Conservation (phyloP, 2,797 vertebrate species). For the Onychomys arenicola region DNA sequence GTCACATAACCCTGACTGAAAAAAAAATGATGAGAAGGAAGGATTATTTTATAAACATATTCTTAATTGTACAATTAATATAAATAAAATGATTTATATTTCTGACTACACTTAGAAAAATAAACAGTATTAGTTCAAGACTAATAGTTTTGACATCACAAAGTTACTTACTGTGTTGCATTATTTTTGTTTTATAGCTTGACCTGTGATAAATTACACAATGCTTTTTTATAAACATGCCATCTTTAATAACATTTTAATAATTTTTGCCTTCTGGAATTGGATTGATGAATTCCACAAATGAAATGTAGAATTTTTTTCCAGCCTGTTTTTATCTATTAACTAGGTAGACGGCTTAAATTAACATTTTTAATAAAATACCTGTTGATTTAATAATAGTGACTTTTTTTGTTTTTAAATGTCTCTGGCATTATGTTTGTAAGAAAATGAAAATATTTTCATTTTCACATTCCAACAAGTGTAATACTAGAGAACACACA, state of each 20-base stretch:
- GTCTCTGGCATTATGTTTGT: background rate
- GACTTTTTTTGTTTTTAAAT: background rate
- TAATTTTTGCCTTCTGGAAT: conserved; percentile 47
- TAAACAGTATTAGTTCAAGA: background rate
- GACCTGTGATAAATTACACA: conserved; percentile 32
- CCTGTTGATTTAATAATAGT: conserved; percentile 42
- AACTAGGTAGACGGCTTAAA: conserved; percentile 11
- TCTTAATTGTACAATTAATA: background rate
- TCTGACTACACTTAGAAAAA: background rate
- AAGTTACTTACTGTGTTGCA: background rate
- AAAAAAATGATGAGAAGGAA: background rate
- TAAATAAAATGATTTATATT: background rate
- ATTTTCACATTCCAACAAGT: background rate
- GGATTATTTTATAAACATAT: background rate
- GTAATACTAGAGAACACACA: background rate
- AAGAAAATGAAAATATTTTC: background rate
- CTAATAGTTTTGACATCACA: background rate
- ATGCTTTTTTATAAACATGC: conserved; percentile 61
- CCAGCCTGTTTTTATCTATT: conserved; percentile 10
- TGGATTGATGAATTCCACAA: background rate
- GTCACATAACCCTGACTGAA: background rate
- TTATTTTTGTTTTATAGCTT: conserved; percentile 50
- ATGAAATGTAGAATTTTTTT: background rate
- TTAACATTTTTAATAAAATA: conserved; percentile 57
- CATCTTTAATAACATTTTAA: conserved; percentile 75